A percentile compares a stretch with the other conserved stretches of the same genome.
phyloP scores from a whole-genome alignment of 2,113 vertebrate genomes.

The Meriones unguiculatus region DNA sequence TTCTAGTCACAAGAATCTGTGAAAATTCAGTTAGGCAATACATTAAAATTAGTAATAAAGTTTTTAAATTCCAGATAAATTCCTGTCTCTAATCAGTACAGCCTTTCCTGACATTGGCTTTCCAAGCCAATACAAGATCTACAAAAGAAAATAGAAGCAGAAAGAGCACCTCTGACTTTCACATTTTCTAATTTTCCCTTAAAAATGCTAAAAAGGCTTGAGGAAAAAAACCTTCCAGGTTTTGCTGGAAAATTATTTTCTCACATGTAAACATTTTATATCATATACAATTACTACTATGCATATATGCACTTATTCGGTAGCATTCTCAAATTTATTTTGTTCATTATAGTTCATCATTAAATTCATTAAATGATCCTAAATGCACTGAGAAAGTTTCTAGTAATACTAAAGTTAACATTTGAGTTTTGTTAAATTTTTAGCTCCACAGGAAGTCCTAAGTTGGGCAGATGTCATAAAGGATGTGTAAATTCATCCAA shows the following conservation, averaged over 20 bases:
- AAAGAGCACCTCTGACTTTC: conserved; percentile 79
- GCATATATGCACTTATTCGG: neutral
- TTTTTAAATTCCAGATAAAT: conserved; percentile 83
- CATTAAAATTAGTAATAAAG: conserved; percentile 77
- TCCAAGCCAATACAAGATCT: conserved; percentile 69
- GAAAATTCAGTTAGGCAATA: conserved; percentile 80
- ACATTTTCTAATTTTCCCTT: conserved; percentile 82
- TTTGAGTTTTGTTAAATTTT: neutral
- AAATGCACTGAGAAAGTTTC: neutral
- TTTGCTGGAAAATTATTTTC: conserved; percentile 30
- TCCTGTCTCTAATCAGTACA: conserved; percentile 76
- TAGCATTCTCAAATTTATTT: neutral
- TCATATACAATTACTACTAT: neutral
- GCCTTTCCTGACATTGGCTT: conserved; percentile 76
- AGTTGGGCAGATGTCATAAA: neutral
- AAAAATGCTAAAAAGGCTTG: conserved; percentile 67
- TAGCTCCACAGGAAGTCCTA: neutral
- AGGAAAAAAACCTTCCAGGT: conserved; percentile 62
- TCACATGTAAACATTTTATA: neutral
- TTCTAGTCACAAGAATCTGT: conserved; percentile 62
- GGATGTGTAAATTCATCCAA: neutral
- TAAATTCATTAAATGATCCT: neutral
- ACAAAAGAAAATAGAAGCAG: conserved; percentile 84
- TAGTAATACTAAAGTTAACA: neutral
- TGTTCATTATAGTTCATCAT: neutral